Base-by-base conservation (phyloP, 35 echinoderm and acorn worm species). In the Antedon bifida region DNA sequence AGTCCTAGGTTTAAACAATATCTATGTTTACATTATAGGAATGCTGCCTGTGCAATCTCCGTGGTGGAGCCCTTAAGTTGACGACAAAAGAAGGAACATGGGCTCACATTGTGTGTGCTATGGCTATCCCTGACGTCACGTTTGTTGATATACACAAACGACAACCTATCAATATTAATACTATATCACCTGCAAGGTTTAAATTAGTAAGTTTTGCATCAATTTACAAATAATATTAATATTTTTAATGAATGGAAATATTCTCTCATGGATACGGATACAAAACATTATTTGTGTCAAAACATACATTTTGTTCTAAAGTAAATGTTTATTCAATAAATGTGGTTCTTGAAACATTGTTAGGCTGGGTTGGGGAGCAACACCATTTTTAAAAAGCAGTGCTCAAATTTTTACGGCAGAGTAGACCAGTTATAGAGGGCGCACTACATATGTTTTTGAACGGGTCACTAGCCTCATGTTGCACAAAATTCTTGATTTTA, bases 71-170 rank as follows among this genome's bases (percentile, higher is more conserved):
- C 11, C 79, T 99, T 28, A 92, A 92, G 77, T 81, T 74, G 23
- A 99, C 95, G 28, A 99, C 88, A 21, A 78, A 74, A 0, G 78
- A 80, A 23, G 90, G 86, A 29, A 83, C 64, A 33, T 99, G 95
- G 95, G 95, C 90, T 33, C 95, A 99, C 76, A 99, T 99, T 36
- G 83, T 99, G 30, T 99, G 95, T 83, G 95, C 95, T 5, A 92
- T 99, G 90, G 90, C 95, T 26, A 88, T 99, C 19, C 91, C 95
- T 1, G 95, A 99, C 32, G 88, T 90, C 1, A 73, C 78, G 1
- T 99, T 99, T 88, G 87, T 85, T 33, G 46, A 92, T 81, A 83
- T 99, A 29, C 42, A 79, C 46, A 80, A 33, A 28, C 91, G 95
- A 55, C 74, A 82, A 29, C 90, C 95, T 36, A 92, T 99, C 75